Evolutionary conservation across 2,888 invertebrate species (phyloP).

Genomic region (Cerastis rubricosa): DNA sequence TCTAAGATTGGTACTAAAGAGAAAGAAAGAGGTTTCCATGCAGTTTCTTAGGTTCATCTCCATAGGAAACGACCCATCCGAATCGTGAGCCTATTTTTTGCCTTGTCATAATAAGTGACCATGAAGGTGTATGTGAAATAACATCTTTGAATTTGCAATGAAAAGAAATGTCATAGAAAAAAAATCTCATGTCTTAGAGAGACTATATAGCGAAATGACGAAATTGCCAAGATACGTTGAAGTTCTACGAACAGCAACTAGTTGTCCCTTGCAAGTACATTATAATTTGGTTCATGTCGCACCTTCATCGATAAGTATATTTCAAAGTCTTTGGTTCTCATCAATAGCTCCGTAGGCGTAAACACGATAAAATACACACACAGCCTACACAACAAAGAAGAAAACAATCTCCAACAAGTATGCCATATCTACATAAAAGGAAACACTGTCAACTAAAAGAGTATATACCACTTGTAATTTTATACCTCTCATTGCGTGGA

Average conservation of each 20-base stretch:
- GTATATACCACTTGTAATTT: constrained; percentile 61
- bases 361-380: constrained; percentile 22
- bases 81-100: too few relatives aligned
- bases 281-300: neutral
- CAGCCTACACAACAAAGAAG: constrained; percentile 26
- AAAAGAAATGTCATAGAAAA: neutral
- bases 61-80: too few relatives aligned
- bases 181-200: neutral
- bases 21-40: neutral
- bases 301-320: neutral
- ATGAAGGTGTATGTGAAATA: too few relatives aligned
- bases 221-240: neutral
- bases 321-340: neutral
- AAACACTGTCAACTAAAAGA: constrained; percentile 43
- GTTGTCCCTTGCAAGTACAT: neutral
- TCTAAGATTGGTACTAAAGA: neutral
- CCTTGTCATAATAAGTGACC: too few relatives aligned
- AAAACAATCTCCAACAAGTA: constrained; percentile 33
- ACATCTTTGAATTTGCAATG: too few relatives aligned
- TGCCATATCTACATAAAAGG: constrained; percentile 47
- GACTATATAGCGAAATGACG: neutral
- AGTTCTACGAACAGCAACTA: too few relatives aligned
- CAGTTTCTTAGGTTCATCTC: too few relatives aligned
- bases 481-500: constrained; percentile 81
- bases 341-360: constrained; percentile 21